Percentiles rank a stretch among this genome's conserved stretches.
phyloP scores from a whole-genome alignment of 2,888 invertebrate species.

The Drosophila merina region DNA sequence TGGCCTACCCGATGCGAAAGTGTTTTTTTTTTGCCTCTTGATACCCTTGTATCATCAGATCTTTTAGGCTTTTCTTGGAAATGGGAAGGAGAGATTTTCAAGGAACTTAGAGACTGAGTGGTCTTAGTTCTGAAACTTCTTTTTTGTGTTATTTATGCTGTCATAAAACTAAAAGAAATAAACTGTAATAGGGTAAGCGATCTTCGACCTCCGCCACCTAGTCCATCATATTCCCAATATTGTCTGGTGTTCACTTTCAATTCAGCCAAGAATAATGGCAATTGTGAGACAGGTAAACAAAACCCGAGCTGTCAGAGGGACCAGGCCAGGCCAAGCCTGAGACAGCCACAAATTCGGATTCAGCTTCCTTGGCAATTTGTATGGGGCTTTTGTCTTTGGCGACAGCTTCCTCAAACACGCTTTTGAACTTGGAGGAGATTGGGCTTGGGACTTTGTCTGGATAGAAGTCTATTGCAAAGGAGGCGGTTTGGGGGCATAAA shows the following conservation, averaged over 20 bases:
- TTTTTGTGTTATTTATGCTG: neutral
- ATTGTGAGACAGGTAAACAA: slow-evolving; percentile 61
- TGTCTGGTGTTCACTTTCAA: slow-evolving; percentile 55
- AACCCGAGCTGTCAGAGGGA: slow-evolving; percentile 42
- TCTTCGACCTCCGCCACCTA: slow-evolving; percentile 9
- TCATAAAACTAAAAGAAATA: neutral
- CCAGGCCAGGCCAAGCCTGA: slow-evolving; percentile 16
- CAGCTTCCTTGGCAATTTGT: slow-evolving; percentile 74
- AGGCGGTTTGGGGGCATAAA: slow-evolving; percentile 58
- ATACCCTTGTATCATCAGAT: neutral
- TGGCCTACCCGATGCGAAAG: slow-evolving; percentile 64
- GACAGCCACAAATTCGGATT: slow-evolving; percentile 5
- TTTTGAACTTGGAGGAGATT: slow-evolving; percentile 63
- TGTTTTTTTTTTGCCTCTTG: slow-evolving; percentile 24
- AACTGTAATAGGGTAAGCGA: slow-evolving; percentile 15
- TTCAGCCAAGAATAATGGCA: slow-evolving; percentile 71
- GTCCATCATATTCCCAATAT: slow-evolving; percentile 5
- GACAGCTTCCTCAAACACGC: slow-evolving; percentile 76
- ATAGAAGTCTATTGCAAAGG: slow-evolving; percentile 30
- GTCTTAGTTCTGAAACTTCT: neutral
- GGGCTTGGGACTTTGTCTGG: neutral
- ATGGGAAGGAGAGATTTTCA: neutral
- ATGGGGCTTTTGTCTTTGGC: slow-evolving; percentile 65
- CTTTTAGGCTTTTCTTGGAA: neutral
- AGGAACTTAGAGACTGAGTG: neutral